phyloP scores from a whole-genome alignment of 92 coral and sea anemone genomes.

The Phenganax stokvisi region DNA sequence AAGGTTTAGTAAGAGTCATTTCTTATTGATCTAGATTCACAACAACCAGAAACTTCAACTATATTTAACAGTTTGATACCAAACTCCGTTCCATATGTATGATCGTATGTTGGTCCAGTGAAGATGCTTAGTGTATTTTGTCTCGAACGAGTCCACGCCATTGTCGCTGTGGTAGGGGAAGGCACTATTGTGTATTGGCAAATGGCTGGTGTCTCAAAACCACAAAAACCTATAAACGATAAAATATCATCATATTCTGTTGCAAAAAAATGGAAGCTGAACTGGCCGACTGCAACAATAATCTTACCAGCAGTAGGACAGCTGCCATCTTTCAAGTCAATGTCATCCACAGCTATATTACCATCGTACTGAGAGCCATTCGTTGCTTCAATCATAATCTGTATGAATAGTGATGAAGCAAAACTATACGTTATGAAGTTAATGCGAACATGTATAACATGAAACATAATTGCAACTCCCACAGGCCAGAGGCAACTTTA shows the following conservation, averaged over 20 bases:
- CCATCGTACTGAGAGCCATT: slow-evolving; percentile 77
- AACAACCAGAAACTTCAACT: neutral
- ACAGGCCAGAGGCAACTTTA: neutral
- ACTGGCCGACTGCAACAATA: too few relatives aligned
- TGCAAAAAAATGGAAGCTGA: neutral
- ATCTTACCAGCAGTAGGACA: slow-evolving; percentile 82
- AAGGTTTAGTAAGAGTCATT: too few relatives aligned
- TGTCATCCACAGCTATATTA: slow-evolving; percentile 93
- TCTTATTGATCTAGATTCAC: neutral
- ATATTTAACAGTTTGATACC: slow-evolving; percentile 47
- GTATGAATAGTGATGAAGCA: neutral
- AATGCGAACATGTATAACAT: neutral
- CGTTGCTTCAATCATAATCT: slow-evolving; percentile 79
- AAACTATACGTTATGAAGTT: neutral
- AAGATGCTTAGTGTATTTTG: slow-evolving; percentile 59
- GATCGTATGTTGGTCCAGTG: slow-evolving; percentile 80
- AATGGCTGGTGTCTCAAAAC: slow-evolving; percentile 67
- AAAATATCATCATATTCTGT: neutral
- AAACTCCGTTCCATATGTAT: slow-evolving; percentile 72
- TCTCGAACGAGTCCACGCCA: slow-evolving; percentile 62
- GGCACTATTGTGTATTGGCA: slow-evolving; percentile 64
- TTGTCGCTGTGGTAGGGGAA: slow-evolving; percentile 44
- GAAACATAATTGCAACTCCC: neutral
- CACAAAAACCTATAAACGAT: slow-evolving; percentile 59
- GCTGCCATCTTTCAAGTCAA: slow-evolving; percentile 72